Evolutionary conservation across 2,888 invertebrate genomes (phyloP).

Genomic region (Phania funesta): DNA sequence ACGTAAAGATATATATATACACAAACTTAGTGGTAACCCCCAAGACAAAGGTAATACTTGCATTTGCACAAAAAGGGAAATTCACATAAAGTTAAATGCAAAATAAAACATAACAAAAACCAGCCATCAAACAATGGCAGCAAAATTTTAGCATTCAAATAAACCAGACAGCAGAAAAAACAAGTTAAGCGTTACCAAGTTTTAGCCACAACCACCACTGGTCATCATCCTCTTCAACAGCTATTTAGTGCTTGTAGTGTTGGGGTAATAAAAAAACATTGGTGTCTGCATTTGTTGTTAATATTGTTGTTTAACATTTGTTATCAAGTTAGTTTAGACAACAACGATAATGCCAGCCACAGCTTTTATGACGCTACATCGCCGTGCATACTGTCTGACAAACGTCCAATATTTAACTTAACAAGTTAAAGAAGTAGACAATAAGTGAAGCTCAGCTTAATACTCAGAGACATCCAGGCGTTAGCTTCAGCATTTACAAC

Average conservation of each 20-base stretch:
- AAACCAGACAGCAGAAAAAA: background rate
- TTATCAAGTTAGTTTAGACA: too few species aligned
- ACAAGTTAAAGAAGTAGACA: background rate
- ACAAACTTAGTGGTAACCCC: background rate
- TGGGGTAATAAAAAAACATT: background rate
- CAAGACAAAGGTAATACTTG: background rate
- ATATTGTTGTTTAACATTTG: slow-evolving; percentile 22
- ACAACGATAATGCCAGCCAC: slow-evolving; percentile 6
- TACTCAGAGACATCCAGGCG: slow-evolving; percentile 19
- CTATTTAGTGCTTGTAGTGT: background rate
- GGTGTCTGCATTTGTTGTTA: background rate
- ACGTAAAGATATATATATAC: too few species aligned
- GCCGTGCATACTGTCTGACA: background rate
- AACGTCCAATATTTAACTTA: background rate
- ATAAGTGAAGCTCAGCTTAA: background rate
- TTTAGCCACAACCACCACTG: slow-evolving; percentile 1
- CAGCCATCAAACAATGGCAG: background rate
- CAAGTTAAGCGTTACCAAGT: background rate
- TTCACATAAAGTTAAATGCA: background rate
- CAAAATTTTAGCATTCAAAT: background rate
- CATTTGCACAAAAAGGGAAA: slow-evolving; percentile 21
- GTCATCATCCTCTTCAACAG: slow-evolving; percentile 1
- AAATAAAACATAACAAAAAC: background rate
- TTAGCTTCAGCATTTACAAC: background rate
- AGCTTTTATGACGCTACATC: slow-evolving; percentile 14